Evolutionary conservation across 1,140 invertebrate species (phyloP).

Genomic region (Nomia melanderi): DNA sequence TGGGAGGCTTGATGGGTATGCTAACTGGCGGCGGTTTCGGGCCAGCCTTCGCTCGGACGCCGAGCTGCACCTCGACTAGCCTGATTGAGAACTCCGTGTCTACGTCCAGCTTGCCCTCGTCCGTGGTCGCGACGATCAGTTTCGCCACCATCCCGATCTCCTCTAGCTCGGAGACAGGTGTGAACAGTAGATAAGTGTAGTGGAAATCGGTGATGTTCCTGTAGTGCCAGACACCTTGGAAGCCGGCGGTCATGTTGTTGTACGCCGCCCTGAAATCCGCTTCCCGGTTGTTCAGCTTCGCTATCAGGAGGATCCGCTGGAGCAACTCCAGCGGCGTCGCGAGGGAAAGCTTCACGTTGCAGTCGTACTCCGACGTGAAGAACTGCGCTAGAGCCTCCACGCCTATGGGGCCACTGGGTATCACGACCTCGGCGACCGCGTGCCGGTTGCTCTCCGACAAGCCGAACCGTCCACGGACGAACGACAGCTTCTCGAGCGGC

Average conservation of each 20-base stretch:
- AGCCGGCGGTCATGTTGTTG: constrained; percentile 87
- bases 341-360: constrained; percentile 86
- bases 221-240: constrained; percentile 88
- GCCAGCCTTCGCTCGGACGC: constrained; percentile 67
- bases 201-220: constrained; percentile 86
- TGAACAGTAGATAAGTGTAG: constrained; percentile 88
- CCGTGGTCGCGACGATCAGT: constrained; percentile 79
- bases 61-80: constrained; percentile 85
- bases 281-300: constrained; percentile 83
- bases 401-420: constrained; percentile 85
- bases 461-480: constrained; percentile 85
- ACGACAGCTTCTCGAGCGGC: constrained; percentile 84
- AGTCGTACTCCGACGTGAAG: constrained; percentile 83
- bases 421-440: constrained; percentile 86
- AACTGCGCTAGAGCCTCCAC: constrained; percentile 83
- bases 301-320: constrained; percentile 83
- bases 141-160: constrained; percentile 88
- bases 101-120: constrained; percentile 79
- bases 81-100: constrained; percentile 86
- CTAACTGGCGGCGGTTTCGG: constrained; percentile 70
- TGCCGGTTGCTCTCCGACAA: constrained; percentile 86
- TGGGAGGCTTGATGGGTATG: constrained; percentile 58
- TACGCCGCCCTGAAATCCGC: constrained; percentile 87
- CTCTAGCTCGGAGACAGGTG: constrained; percentile 87
- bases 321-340: constrained; percentile 87